Evolutionary conservation across 2,113 vertebrate genomes (phyloP).

Genomic region (Danionella cerebrum): DNA sequence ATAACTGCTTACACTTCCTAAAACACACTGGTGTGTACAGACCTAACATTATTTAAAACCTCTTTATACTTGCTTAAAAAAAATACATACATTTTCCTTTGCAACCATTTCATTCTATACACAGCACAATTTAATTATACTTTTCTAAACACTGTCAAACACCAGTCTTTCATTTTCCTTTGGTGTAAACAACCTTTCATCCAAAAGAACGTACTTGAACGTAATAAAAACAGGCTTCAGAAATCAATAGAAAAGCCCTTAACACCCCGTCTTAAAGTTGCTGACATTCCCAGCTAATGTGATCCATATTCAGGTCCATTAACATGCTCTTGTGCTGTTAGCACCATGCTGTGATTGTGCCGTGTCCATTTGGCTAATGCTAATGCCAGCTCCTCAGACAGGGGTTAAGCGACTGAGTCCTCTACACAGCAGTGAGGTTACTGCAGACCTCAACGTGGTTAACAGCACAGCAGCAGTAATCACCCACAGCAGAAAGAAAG

Average conservation of each 20-base stretch:
- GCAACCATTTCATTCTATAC: no score
- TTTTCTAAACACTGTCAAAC: no score
- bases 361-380: slow-evolving; percentile 29
- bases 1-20: no score
- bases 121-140: no score
- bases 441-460: not conserved
- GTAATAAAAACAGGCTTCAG: slow-evolving; percentile 31
- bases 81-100: no score
- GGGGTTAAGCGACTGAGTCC: slow-evolving; percentile 29
- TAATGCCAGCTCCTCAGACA: slow-evolving; percentile 11
- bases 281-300: slow-evolving; percentile 37
- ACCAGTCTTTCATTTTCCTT: no score
- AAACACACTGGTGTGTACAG: no score
- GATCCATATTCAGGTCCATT: slow-evolving; percentile 39
- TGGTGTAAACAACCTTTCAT: no score
- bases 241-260: slow-evolving; percentile 40
- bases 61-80: no score
- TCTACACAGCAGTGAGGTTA: slow-evolving; percentile 7
- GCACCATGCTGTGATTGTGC: slow-evolving; percentile 3
- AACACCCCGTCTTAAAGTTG: slow-evolving; percentile 31
- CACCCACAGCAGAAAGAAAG: not conserved
- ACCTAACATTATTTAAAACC: no score
- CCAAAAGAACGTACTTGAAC: no score
- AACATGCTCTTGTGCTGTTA: slow-evolving; percentile 30
- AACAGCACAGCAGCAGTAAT: not conserved